Conservation (phyloP, 92 coral and sea anemone genomes). For the Epizoanthus stellaris region DNA sequence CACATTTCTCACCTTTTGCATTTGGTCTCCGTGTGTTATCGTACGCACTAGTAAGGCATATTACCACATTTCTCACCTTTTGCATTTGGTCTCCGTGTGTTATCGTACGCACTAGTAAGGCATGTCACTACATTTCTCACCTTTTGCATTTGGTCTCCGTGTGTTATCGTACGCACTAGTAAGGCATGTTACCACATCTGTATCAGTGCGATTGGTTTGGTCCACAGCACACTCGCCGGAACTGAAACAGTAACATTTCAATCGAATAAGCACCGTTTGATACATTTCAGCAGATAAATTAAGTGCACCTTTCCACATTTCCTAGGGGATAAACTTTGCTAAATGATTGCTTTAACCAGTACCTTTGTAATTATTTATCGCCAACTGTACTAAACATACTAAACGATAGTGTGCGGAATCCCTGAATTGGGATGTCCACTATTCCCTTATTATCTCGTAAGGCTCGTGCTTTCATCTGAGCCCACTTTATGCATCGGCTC, state of each 20-base stretch:
- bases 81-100: background rate
- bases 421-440: no score
- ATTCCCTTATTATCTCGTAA: no score
- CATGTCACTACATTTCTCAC: background rate
- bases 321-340: no score
- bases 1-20: slow-evolving; percentile 23
- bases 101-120: background rate
- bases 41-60: slow-evolving; percentile 31
- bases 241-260: slow-evolving; percentile 9
- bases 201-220: slow-evolving; percentile 38
- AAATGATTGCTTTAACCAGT: no score
- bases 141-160: slow-evolving; percentile 50
- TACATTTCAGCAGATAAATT: no score
- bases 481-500: no score
- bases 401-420: no score
- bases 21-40: slow-evolving; percentile 58
- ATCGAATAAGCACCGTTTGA: no score
- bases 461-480: no score
- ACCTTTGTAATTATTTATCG: no score
- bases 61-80: background rate
- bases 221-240: slow-evolving; percentile 7
- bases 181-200: slow-evolving; percentile 42
- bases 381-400: no score
- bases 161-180: slow-evolving; percentile 53
- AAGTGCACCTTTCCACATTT: no score